Conservation (phyloP, 2,113 vertebrate species). For the Leucoraja erinaceus region DNA sequence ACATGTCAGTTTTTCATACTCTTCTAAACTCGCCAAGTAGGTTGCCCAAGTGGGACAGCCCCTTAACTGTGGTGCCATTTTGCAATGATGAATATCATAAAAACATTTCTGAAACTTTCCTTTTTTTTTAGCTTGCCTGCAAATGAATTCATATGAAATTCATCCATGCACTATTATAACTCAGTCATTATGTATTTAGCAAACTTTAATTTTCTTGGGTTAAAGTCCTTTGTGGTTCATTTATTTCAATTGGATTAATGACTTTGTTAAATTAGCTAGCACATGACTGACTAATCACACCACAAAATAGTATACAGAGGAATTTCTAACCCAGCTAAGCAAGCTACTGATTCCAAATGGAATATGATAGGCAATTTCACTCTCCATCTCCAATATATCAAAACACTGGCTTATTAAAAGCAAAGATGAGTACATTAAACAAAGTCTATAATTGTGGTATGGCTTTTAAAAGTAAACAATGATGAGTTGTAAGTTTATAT, state of each 20-base stretch:
- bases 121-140: not conserved
- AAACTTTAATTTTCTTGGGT: not conserved
- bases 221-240: not conserved
- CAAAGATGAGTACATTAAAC: not conserved
- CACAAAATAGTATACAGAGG: not conserved
- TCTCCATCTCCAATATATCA: not conserved
- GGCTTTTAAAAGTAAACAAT: conserved; percentile 5
- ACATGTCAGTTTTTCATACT: too few species aligned
- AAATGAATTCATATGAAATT: not conserved
- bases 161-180: not conserved
- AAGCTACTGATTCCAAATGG: not conserved
- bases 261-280: not conserved
- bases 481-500: not conserved
- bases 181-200: not conserved
- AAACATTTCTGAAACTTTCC: not conserved
- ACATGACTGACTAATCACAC: not conserved
- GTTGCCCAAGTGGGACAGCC: too few species aligned
- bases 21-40: too few species aligned
- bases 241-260: not conserved
- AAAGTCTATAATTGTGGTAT: conserved; percentile 3
- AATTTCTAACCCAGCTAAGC: not conserved
- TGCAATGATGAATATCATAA: not conserved
- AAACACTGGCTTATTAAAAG: conserved; percentile 22
- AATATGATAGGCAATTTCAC: not conserved
- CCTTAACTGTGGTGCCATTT: not conserved